Conservation (phyloP, 2,113 vertebrate genomes). For the Paradisaea rubra region DNA sequence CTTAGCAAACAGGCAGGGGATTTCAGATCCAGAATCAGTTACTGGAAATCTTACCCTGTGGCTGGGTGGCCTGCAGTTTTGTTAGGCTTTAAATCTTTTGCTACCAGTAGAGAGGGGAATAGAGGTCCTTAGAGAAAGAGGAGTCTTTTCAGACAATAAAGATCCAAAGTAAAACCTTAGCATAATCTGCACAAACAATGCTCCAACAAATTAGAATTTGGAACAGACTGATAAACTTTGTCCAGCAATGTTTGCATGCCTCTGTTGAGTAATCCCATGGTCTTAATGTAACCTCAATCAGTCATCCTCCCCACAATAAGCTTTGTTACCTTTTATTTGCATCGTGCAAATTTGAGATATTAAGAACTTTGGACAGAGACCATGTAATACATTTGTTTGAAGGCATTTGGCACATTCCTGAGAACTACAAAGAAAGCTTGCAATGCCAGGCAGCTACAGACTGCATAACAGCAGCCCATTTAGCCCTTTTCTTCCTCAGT, state of each 20-base stretch:
- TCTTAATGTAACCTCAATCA: not conserved
- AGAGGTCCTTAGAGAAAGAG: slow-evolving; percentile 39
- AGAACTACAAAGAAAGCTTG: not conserved
- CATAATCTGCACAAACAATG: slow-evolving; percentile 52
- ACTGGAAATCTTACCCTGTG: slow-evolving; percentile 44
- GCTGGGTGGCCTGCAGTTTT: slow-evolving; percentile 44
- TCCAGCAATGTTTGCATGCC: not conserved
- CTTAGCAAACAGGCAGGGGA: slow-evolving; percentile 24
- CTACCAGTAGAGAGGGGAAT: slow-evolving; percentile 42
- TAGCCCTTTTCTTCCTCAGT: not conserved
- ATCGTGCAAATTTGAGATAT: not conserved
- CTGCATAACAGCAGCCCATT: not conserved
- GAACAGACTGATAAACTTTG: slow-evolving; percentile 49
- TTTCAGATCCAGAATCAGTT: slow-evolving; percentile 54
- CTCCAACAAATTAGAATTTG: slow-evolving; percentile 58
- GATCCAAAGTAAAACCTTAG: slow-evolving; percentile 34
- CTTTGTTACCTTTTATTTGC: slow-evolving; percentile 6
- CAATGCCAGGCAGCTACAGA: not conserved
- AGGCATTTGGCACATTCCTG: not conserved
- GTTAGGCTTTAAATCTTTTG: slow-evolving; percentile 57
- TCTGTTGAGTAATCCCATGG: slow-evolving; percentile 2
- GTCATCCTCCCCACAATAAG: not conserved
- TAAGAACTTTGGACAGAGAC: slow-evolving; percentile 46
- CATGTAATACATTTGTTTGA: slow-evolving; percentile 14
- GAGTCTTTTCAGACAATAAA: slow-evolving; percentile 40